Base-by-base conservation (phyloP, 2,888 invertebrate species). In the Mamestra brassicae region DNA sequence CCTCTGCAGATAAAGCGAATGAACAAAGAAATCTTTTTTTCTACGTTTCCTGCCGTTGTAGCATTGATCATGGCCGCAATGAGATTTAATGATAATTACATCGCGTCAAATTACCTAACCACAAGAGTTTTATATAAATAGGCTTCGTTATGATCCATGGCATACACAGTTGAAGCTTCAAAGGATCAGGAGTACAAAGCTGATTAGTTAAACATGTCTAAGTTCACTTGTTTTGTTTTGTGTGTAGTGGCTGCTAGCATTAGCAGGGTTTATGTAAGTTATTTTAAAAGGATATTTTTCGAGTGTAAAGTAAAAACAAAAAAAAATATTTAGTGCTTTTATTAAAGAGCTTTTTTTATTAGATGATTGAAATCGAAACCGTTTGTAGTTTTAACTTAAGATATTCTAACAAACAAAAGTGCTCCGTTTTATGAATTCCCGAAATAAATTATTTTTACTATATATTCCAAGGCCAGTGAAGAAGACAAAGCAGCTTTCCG, bases 61-160 rank as follows among this genome's bases (percentile, higher is more conserved):
- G 58, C 81, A 85, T 81, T 85, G 76, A 81, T 61, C 61, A 34
- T 52, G 65, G 57, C 50, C 52, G 70, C 60, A 47, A 45, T 64
- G 58, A 75, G 80, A 64, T 76, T 70, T 84, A 70, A 77, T 84
- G 76, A 75, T 86, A 84, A 84, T 84, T 84, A 84, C 74, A 68
- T 66, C 15, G 42, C 79, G 52, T 74, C 52, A 61, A 78, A 74
- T 68, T 68, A 83, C 68, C 45, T 73, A 57, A 67, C 54, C 63
- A 73, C 60, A 50, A 63, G 55, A 65, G 74, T 71, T 85, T 75
- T 71, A 83, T 83, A 83, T 84, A 84, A 84, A 84, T 83, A 80
- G 71, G 50, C 54, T 65, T 60, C 10, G 66, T 64, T 65, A 58
- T 57, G 34, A 72, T 17, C 13, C n/a, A 52, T 50, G 62, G 47